phyloP scores from a whole-genome alignment of 2,113 vertebrate species.

The Diglossa brunneiventris region DNA sequence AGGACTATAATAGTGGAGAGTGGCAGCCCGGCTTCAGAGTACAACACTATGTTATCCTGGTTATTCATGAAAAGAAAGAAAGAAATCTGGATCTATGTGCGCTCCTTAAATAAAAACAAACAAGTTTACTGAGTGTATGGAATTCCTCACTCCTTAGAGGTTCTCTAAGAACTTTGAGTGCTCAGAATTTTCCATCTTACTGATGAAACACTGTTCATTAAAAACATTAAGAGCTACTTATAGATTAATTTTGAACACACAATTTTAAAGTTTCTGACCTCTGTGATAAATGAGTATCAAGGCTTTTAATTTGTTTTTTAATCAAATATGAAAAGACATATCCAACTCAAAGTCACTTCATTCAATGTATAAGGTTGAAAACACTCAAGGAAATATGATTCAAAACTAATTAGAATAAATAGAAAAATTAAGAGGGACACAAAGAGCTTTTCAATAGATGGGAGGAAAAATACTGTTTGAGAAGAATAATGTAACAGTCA shows the following conservation, averaged over 20 bases:
- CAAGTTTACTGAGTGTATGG: not conserved
- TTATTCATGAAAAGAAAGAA: not conserved
- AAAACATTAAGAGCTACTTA: not conserved
- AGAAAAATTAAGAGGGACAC: not conserved
- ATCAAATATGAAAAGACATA: not conserved
- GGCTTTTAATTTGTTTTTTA: not conserved
- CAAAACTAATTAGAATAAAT: not conserved
- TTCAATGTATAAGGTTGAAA: not conserved
- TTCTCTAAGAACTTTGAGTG: not conserved
- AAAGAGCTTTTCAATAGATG: not conserved
- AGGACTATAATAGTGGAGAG: not conserved
- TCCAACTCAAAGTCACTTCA: not conserved
- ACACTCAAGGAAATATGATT: not conserved
- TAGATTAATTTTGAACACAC: not conserved
- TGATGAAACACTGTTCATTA: not conserved
- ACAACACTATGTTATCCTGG: not conserved
- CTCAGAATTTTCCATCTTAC: not conserved
- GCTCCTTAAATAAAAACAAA: not conserved
- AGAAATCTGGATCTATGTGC: not conserved
- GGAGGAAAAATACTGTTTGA: constrained; percentile 17
- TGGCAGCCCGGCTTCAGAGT: not conserved
- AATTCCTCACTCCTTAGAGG: not conserved
- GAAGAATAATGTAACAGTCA: constrained; percentile 14
- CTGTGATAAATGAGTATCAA: not conserved
- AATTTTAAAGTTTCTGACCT: not conserved